These are phyloP conservation scores for Drosophila nebulosa DNA, from an alignment of 1,140 invertebrate species.

Conservation along the genomic window DNA sequence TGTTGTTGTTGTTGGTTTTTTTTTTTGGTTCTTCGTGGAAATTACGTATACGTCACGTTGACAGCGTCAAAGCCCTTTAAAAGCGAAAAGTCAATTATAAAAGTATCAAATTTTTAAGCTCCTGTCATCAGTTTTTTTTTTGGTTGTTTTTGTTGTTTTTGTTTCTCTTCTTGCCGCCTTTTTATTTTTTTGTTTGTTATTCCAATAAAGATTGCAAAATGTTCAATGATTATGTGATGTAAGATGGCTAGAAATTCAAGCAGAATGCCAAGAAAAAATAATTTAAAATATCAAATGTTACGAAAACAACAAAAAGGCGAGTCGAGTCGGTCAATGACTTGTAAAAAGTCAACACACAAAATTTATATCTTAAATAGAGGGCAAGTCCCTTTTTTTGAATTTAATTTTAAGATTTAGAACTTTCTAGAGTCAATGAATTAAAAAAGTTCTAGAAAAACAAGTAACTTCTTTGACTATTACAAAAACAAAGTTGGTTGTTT, in stretches of 20 bases:
- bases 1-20: conserved; percentile 14
- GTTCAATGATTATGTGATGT: not conserved
- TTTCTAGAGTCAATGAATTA: too few species aligned
- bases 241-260: not conserved
- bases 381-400: too few species aligned
- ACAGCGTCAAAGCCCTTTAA: not conserved
- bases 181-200: not conserved
- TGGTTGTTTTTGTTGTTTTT: not conserved
- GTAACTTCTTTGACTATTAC: too few species aligned
- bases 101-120: conserved; percentile 63
- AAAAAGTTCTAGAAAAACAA: too few species aligned
- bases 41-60: conserved; percentile 40
- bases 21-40: conserved; percentile 11
- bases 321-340: too few species aligned
- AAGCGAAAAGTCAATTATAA: conserved; percentile 43
- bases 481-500: too few species aligned
- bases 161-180: not conserved
- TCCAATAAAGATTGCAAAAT: not conserved
- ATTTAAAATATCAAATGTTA: too few species aligned
- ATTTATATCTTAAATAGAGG: too few species aligned
- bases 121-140: not conserved
- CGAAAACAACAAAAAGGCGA: not conserved
- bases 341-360: too few species aligned
- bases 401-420: too few species aligned
- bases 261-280: not conserved